Conservation (phyloP, 2,888 invertebrate genomes). For the Colletes collaris region DNA sequence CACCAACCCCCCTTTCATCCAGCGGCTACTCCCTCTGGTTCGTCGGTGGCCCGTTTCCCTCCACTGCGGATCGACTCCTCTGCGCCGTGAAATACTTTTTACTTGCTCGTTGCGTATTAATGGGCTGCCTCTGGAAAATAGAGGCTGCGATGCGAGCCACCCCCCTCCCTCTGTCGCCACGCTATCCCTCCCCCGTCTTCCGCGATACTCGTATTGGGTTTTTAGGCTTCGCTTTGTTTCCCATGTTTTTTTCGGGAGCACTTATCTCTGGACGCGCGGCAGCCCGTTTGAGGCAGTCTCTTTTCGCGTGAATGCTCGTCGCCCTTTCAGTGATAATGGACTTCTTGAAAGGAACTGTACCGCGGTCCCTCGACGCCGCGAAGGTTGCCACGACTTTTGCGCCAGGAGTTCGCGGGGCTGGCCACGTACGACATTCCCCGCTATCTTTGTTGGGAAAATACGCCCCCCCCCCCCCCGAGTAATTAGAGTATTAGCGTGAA, state of each 20-base stretch:
- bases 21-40: conserved; percentile 5
- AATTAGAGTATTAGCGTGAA: too few relatives aligned
- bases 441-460: too few relatives aligned
- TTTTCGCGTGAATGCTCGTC: conserved; percentile 41
- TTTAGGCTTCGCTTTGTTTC: conserved; percentile 51
- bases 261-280: conserved; percentile 26
- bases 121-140: conserved; percentile 24
- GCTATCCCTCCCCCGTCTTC: background rate
- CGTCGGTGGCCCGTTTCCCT: conserved; percentile 20
- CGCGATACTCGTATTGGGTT: conserved; percentile 42
- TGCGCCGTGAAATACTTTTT: conserved; percentile 53
- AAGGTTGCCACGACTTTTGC: conserved; percentile 30
- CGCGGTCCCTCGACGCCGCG: background rate
- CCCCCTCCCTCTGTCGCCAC: background rate
- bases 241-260: conserved; percentile 41
- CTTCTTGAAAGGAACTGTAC: conserved; percentile 37
- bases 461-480: too few relatives aligned
- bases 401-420: background rate
- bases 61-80: conserved; percentile 58
- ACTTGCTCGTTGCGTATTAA: conserved; percentile 48
- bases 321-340: conserved; percentile 56
- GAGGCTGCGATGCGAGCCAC: conserved; percentile 21
- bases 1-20: background rate
- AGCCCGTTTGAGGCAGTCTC: conserved; percentile 29
- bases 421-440: background rate